Evolutionary conservation across 2,797 vertebrate species (phyloP), one percentile per base, ranked within the genome.

Genomic region (Aldrovandia affinis): DNA sequence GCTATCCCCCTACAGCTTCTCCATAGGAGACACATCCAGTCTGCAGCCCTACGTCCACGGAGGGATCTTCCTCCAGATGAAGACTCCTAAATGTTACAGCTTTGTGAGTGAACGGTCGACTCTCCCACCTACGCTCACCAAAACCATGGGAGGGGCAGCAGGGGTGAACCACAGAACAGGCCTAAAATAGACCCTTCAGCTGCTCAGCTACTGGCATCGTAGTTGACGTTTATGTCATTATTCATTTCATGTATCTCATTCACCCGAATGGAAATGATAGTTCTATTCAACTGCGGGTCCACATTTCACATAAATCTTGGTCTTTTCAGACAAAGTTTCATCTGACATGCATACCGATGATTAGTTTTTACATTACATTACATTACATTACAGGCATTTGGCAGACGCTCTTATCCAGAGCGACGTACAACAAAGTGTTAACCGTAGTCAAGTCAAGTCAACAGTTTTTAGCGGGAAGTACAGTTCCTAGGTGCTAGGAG

Each of bases 1-100:
- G 88, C 88, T 98, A 81, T 97, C 98, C 84, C 96, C 98, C 28
- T 95, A 98, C 90, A 98, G 97, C 91, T 99, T 99, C 93, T 92
- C 96, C 88, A 97, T 99, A 91, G 96, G 96, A 57, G 95, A 99
- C 90, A 98, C 98, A 0, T 96, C 97, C n/a, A 89, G 93, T 10
- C 93, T 98, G 89, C 96, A 97, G 85, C 93, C 96, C 78, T 99
- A 99, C 89, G 92, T 96, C 88, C 97, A 99, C 0, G 98, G 98
- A 86, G 98, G 98, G 52, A 97, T 98, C 92, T 97, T 98, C 91
- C 91, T 97, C 73, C 95, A 97, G 90, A 91, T 99, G 92, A 99
- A 99, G 94, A 96, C 91, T 0, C 94, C 97, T 0, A 97, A 96
- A 90, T 96, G 92, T 14, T 97, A 95, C 92, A 94, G 73, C 90